Evolutionary conservation across 2,113 vertebrate genomes (phyloP).

Genomic region (Numida meleagris): DNA sequence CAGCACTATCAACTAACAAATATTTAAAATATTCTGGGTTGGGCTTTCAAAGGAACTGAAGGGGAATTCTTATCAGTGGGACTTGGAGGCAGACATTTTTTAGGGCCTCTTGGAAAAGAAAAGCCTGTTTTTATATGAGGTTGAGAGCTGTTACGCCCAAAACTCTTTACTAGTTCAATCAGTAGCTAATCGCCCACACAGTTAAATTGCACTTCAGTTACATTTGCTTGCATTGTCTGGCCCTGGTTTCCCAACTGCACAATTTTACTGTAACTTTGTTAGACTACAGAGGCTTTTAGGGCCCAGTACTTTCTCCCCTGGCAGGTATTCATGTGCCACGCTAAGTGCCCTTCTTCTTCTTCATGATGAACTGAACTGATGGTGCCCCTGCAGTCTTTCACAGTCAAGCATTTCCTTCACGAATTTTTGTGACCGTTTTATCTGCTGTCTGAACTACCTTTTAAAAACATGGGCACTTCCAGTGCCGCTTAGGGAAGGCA

Average conservation of each 20-base stretch:
- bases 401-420: not conserved
- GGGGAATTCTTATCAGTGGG: constrained; percentile 24
- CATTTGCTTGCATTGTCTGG: not conserved
- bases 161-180: not conserved
- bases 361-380: not conserved
- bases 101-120: not conserved
- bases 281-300: not conserved
- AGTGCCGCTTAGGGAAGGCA: not conserved
- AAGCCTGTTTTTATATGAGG: not conserved
- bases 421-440: not conserved
- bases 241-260: not conserved
- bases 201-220: not conserved
- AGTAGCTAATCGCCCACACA: not conserved
- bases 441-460: not conserved
- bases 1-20: constrained; percentile 12
- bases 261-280: not conserved
- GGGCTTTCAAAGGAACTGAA: constrained; percentile 10
- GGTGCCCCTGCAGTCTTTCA: not conserved
- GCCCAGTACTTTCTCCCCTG: not conserved
- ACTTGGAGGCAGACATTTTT: not conserved
- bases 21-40: not conserved
- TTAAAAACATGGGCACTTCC: not conserved
- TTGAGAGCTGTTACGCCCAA: not conserved
- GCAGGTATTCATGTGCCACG: not conserved
- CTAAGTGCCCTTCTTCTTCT: not conserved